phyloP scores from a whole-genome alignment of 2,113 vertebrate species.

The Tyrannus savana region DNA sequence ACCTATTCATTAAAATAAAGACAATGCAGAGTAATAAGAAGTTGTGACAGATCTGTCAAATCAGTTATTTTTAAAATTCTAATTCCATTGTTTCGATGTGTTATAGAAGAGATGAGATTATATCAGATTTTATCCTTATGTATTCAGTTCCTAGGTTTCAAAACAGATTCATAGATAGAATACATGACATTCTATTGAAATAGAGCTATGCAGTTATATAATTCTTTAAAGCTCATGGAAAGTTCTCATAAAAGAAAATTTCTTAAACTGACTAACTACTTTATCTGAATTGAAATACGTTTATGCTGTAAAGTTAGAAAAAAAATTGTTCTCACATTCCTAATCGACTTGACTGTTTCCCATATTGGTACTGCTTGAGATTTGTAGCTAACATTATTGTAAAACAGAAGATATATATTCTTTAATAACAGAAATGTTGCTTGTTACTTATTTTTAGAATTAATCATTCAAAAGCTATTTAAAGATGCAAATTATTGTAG shows the following conservation, averaged over 20 bases:
- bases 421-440: neutral
- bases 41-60: neutral
- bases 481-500: conserved; percentile 28
- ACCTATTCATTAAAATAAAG: neutral
- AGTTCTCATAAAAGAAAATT: neutral
- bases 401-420: neutral
- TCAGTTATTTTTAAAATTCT: neutral
- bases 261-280: neutral
- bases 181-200: neutral
- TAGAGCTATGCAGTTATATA: neutral
- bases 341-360: neutral
- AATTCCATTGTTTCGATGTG: neutral
- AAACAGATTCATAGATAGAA: neutral
- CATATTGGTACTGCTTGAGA: neutral
- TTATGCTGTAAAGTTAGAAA: neutral
- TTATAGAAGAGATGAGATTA: neutral
- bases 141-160: neutral
- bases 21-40: neutral
- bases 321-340: neutral
- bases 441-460: neutral
- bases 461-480: conserved; percentile 8
- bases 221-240: neutral
- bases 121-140: neutral
- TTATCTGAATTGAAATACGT: neutral
- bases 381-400: neutral